Conservation (phyloP, 2,113 vertebrate species). For the Physeter macrocephalus region DNA sequence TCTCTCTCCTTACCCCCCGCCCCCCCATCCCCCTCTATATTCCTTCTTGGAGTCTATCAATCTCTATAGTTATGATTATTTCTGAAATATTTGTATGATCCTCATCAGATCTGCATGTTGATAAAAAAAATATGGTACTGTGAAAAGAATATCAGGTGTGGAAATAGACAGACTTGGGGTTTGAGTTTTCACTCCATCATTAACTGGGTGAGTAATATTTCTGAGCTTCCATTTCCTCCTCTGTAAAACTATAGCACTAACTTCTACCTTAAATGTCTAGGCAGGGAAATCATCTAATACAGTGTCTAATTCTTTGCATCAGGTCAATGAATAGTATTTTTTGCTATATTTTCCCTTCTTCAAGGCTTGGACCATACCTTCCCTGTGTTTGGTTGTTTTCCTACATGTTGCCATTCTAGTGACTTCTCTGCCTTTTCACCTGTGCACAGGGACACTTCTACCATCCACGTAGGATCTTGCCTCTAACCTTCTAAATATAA, state of each 20-base stretch:
- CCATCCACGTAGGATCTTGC: background rate
- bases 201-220: background rate
- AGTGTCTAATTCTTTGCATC: background rate
- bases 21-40: background rate
- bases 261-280: background rate
- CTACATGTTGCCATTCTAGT: background rate
- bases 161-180: background rate
- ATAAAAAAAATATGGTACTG: background rate
- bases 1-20: fast-evolving
- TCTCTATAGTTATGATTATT: background rate
- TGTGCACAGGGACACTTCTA: background rate
- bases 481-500: background rate
- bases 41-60: background rate
- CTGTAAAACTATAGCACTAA: background rate
- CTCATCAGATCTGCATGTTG: background rate
- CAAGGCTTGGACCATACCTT: background rate
- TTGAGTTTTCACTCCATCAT: background rate
- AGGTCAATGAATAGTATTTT: background rate
- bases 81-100: background rate
- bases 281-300: background rate
- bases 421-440: background rate
- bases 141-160: background rate
- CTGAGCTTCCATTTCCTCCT: background rate
- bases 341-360: background rate
- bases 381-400: background rate